Evolutionary conservation across 2,113 vertebrate genomes (phyloP), one percentile per base, ranked within the genome.

Genomic region (Thinocorus orbignyianus): DNA sequence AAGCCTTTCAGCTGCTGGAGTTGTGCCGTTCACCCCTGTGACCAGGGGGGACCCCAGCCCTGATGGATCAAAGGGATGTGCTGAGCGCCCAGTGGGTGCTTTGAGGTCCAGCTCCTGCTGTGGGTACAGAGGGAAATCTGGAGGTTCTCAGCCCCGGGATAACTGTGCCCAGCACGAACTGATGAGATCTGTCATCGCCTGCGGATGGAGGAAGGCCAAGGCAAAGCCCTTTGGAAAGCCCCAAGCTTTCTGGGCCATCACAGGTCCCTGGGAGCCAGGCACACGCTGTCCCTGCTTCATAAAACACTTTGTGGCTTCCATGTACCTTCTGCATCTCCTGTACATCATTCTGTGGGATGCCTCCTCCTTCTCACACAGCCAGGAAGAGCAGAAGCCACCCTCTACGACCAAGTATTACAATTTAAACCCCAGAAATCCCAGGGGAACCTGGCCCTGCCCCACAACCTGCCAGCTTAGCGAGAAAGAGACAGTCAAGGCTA

Each of bases 401-500:
- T 69, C n/a, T 35, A 7, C 0, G 9, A 37, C 52, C 22, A 81
- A 55, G 25, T 22, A 71, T 7, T 13, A 48, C 22, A 35, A 31
- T 4, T 35, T 31, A 85, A 61, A 72, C 19, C 44, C 74, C 66
- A 86, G 33, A 55, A 87, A 80, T 17, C n/a, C 77, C 37, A 2
- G 2, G 7, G 81, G 61, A 92, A 85, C 52, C 84, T 57, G 35
- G 24, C 41, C 18, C 73, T 49, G 55, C 78, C 60, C 19, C 33
- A 66, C 28, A 80, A 33, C 49, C 55, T 87, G 87, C 51, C 73
- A 41, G 33, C 42, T 82, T 76, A 89, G 79, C 85, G 60, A 80
- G 91, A 61, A 87, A 93, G 87, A 86, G 74, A 81, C 62, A 73
- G 82, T 88, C 95, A 97, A 97, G 94, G 95, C 78, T 96, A 84